A percentile compares a stretch with the other conserved stretches of the same genome.
These are phyloP conservation scores for Microdon myrmicae DNA, from an alignment of 2,888 invertebrate species.

Conservation along the genomic window DNA sequence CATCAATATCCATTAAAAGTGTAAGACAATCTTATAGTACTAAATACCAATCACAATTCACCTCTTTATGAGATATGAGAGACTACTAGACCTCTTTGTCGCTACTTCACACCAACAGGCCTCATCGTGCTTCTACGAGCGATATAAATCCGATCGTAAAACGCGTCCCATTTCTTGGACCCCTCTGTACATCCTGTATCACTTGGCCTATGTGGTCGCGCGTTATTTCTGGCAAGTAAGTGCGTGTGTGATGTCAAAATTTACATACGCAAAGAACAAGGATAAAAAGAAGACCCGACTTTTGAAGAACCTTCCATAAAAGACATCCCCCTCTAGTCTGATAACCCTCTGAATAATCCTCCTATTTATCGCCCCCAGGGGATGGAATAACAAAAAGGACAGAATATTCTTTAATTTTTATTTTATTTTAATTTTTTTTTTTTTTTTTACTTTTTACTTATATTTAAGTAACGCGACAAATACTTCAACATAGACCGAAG, in stretches of 20 bases:
- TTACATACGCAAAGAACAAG: constrained; percentile 54
- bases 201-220: constrained; percentile 34
- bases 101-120: constrained; percentile 1
- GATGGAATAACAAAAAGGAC: constrained; percentile 52
- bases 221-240: constrained; percentile 51
- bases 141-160: constrained; percentile 33
- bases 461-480: constrained; percentile 52
- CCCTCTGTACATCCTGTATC: constrained; percentile 19
- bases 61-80: constrained; percentile 44
- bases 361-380: constrained; percentile 46
- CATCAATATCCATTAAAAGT: too few species aligned
- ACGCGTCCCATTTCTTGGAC: constrained; percentile 43
- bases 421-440: too few species aligned
- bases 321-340: constrained; percentile 10
- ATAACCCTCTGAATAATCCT: constrained; percentile 45
- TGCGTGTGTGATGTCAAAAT: constrained; percentile 57
- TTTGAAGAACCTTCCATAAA: constrained; percentile 4
- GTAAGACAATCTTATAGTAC: too few species aligned
- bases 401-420: too few species aligned
- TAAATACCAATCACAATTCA: constrained; percentile 26
- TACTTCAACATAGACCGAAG: constrained; percentile 51
- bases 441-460: too few species aligned
- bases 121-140: constrained; percentile 9
- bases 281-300: constrained; percentile 1
- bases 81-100: constrained; percentile 29